Conservation (phyloP, 53 echinoderm and acorn worm genomes). For the Patiria pectinifera region DNA sequence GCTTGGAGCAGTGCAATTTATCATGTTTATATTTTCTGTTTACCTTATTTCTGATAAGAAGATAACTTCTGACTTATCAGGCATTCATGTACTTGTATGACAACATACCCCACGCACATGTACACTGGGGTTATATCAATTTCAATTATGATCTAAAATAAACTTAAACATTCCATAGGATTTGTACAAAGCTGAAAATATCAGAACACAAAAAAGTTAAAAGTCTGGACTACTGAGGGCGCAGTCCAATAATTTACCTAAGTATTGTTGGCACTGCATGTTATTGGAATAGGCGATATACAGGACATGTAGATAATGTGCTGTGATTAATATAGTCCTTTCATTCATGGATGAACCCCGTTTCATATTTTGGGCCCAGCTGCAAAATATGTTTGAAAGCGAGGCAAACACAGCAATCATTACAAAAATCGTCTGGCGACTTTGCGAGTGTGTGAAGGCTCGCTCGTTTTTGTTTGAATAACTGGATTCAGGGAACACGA, state of each 20-base stretch:
- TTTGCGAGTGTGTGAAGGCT: no score
- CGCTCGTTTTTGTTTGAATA: no score
- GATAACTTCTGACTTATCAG: not conserved
- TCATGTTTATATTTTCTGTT: not conserved
- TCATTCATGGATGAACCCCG: no score
- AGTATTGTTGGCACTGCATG: not conserved
- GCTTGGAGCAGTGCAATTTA: constrained; percentile 55
- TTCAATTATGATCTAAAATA: not conserved
- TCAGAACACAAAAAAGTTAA: not conserved
- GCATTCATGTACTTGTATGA: not conserved
- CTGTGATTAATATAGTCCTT: no score
- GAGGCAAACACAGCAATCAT: no score
- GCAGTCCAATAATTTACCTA: not conserved
- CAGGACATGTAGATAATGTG: no score
- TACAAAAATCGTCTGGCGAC: no score
- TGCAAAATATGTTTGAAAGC: no score
- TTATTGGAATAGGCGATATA: no score
- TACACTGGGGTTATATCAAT: not conserved
- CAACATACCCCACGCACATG: not conserved
- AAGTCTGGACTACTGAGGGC: not conserved
- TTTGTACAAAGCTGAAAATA: not conserved
- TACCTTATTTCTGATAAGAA: not conserved
- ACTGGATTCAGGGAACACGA: no score
- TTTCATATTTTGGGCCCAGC: no score
- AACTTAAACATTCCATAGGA: constrained; percentile 51